phyloP scores from a whole-genome alignment of 2,888 invertebrate species.

The Epirrhoe alternata region DNA sequence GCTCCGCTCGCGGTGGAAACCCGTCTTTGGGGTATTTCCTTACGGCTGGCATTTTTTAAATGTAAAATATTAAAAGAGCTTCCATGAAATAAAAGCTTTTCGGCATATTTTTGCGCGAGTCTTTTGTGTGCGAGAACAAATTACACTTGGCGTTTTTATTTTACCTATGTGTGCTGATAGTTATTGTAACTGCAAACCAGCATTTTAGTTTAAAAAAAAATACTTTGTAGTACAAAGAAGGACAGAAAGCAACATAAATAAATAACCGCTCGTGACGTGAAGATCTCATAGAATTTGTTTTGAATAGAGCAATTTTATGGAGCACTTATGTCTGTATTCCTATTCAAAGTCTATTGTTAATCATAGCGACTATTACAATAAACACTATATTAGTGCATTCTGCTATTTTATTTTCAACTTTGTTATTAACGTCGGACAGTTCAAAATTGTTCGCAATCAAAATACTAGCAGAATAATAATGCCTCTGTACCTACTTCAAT shows the following conservation, averaged over 20 bases:
- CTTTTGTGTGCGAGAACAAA: no score
- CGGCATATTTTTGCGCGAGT: no score
- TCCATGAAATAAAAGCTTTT: no score
- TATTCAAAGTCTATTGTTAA: background rate
- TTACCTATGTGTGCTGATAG: no score
- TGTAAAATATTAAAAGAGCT: no score
- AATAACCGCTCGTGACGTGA: background rate
- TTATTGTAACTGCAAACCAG: no score
- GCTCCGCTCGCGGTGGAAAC: no score
- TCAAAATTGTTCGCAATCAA: constrained; percentile 6
- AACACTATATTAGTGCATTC: background rate
- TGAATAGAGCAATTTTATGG: background rate
- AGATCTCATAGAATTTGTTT: background rate
- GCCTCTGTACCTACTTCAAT: background rate
- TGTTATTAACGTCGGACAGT: constrained; percentile 13
- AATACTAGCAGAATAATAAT: background rate
- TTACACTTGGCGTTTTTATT: no score
- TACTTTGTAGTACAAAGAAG: no score
- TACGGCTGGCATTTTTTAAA: no score
- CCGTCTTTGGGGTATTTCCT: no score
- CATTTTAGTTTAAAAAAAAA: no score
- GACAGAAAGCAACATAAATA: background rate
- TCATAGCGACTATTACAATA: background rate
- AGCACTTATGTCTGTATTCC: background rate
- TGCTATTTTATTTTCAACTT: constrained; percentile 15